Percentiles rank a stretch among this genome's conserved stretches.
Conservation (phyloP, 2,113 vertebrate species). For the Phycodurus eques region DNA sequence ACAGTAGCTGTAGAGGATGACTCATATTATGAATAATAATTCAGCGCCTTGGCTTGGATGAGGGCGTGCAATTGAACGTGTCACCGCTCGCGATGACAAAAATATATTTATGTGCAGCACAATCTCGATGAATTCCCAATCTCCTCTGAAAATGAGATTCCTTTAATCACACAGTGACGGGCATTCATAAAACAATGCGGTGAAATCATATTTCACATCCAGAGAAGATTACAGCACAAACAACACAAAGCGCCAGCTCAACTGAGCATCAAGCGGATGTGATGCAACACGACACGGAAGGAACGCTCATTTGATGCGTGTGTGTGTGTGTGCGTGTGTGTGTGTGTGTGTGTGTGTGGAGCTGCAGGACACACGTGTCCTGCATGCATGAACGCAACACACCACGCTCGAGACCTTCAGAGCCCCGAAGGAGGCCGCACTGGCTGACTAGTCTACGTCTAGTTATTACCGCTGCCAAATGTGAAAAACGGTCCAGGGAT, state of each 20-base stretch:
- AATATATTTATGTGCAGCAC: slow-evolving; percentile 6
- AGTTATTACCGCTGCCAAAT: background rate
- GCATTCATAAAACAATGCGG: slow-evolving; percentile 3
- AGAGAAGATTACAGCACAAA: background rate
- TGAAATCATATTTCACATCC: slow-evolving; percentile 11
- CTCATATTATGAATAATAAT: slow-evolving; percentile 23
- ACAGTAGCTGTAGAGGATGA: slow-evolving; percentile 5
- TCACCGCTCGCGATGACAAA: background rate
- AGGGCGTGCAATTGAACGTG: background rate
- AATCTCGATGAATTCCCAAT: slow-evolving; percentile 26
- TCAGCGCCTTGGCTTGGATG: background rate
- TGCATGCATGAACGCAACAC: slow-evolving; percentile 28
- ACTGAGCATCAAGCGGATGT: slow-evolving; percentile 52
- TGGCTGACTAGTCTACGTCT: background rate
- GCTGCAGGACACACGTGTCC: slow-evolving; percentile 62
- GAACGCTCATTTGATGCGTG: slow-evolving; percentile 50
- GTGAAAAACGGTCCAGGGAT: too few species aligned
- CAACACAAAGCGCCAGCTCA: slow-evolving; percentile 28
- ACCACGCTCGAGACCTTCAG: background rate
- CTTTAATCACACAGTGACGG: background rate
- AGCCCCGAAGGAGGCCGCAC: slow-evolving; percentile 11
- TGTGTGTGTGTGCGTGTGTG: slow-evolving; percentile 5
- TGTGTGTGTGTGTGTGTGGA: slow-evolving; percentile 14
- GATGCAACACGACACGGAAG: slow-evolving; percentile 49
- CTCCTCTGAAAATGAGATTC: slow-evolving; percentile 14